Evolutionary conservation across 1,140 invertebrate genomes (phyloP).

Genomic region (Portunus trituberculatus): DNA sequence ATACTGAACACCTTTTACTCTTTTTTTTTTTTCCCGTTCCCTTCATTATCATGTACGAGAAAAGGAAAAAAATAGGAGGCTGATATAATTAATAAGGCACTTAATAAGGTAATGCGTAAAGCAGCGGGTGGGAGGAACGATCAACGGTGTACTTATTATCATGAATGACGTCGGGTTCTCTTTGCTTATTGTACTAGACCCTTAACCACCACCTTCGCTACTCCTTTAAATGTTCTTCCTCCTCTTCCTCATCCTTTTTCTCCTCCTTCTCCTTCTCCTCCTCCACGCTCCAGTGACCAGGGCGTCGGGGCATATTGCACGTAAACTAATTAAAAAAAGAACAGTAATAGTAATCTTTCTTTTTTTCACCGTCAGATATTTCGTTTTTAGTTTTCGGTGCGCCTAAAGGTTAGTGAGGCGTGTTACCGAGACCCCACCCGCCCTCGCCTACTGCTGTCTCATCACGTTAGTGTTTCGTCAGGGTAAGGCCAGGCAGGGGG

Average conservation of each 20-base stretch:
- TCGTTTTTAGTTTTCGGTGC: background rate
- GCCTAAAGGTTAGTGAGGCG: background rate
- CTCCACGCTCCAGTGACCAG: too few relatives aligned
- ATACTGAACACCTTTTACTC: background rate
- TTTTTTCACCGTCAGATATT: background rate
- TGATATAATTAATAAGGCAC: background rate
- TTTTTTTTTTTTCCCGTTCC: background rate
- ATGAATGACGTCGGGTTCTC: background rate
- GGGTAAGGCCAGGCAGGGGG: background rate
- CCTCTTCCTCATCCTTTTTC: too few relatives aligned
- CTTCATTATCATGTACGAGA: background rate
- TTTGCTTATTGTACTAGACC: too few relatives aligned
- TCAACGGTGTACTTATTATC: background rate
- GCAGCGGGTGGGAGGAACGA: background rate
- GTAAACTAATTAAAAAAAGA: too few relatives aligned
- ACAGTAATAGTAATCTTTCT: background rate
- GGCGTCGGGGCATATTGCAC: too few relatives aligned
- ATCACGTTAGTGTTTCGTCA: background rate
- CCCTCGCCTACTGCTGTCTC: background rate
- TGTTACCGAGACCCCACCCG: background rate
- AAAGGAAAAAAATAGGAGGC: background rate
- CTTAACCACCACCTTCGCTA: too few relatives aligned
- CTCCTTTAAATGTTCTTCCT: too few relatives aligned
- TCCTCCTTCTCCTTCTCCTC: too few relatives aligned
- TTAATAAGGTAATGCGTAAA: background rate